Percentiles rank a stretch among this genome's conserved stretches.
These are phyloP conservation scores for Onchidella celtica DNA, from an alignment of 2,888 invertebrate genomes.

Conservation along the genomic window DNA sequence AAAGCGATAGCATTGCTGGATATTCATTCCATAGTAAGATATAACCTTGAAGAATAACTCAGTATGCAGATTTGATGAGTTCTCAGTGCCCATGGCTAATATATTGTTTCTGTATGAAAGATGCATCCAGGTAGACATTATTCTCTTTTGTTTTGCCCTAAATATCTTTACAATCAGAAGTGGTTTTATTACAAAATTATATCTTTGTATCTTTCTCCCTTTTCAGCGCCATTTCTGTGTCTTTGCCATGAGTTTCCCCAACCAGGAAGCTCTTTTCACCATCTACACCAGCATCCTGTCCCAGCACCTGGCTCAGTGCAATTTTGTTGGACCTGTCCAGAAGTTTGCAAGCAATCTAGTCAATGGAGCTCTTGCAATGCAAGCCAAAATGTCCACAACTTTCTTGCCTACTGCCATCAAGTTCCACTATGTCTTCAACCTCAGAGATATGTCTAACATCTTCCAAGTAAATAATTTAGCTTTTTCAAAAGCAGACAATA, in stretches of 20 bases:
- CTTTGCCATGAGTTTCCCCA: constrained; percentile 87
- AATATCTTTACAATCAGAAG: no score
- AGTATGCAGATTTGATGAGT: no score
- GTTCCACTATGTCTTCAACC: constrained; percentile 97
- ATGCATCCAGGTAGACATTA: no score
- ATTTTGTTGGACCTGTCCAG: constrained; percentile 87
- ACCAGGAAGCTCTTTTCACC: constrained; percentile 89
- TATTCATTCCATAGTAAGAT: no score
- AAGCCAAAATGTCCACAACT: constrained; percentile 91
- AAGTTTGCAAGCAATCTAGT: constrained; percentile 89
- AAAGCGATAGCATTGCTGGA: no score
- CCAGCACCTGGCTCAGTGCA: constrained; percentile 85
- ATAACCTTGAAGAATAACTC: no score
- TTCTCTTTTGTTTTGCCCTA: no score
- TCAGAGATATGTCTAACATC: constrained; percentile 95
- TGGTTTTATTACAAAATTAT: no score
- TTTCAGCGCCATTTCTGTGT: constrained; percentile 81
- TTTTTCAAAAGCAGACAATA: no score
- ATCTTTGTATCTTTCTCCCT: no score
- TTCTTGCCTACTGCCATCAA: constrained; percentile 97
- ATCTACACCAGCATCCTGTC: constrained; percentile 93
- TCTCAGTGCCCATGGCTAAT: no score
- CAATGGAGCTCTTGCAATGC: constrained; percentile 90
- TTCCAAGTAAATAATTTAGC: constrained; percentile 93
- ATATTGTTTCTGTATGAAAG: no score